Conservation (phyloP, 1,140 invertebrate genomes). For the Akabosia matsudoensis region DNA sequence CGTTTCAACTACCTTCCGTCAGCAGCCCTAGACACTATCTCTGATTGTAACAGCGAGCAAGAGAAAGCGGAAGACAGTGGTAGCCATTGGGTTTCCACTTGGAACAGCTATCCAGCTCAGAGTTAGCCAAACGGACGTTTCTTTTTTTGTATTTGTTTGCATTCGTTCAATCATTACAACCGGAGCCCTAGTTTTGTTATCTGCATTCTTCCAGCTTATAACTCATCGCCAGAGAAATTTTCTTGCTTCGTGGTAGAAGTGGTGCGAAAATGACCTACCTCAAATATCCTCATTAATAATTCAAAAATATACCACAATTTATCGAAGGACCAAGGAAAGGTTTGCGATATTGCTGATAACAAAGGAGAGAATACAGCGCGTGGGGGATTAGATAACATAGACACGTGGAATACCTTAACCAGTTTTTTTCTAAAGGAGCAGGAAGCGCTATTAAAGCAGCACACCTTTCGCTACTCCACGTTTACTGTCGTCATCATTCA, state of each 20-base stretch:
- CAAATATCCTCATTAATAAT: too few species aligned
- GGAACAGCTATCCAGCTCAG: neutral
- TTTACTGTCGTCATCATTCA: constrained; percentile 28
- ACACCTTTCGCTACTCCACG: neutral
- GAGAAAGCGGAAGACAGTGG: neutral
- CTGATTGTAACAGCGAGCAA: too few species aligned
- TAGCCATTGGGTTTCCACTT: neutral
- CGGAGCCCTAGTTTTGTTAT: neutral
- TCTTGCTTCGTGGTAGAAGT: too few species aligned
- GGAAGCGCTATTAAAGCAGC: neutral
- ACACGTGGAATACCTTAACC: too few species aligned
- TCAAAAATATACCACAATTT: too few species aligned
- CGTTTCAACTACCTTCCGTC: neutral
- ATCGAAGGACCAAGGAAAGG: too few species aligned
- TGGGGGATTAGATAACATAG: too few species aligned
- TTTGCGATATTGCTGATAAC: too few species aligned
- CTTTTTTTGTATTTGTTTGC: neutral
- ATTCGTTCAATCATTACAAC: neutral
- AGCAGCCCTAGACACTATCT: neutral
- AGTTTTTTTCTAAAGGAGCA: neutral
- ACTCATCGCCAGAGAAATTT: neutral
- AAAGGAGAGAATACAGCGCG: too few species aligned
- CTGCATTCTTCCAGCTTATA: neutral
- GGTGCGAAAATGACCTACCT: too few species aligned
- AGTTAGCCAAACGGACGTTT: constrained; percentile 6